Percentiles rank a stretch among this genome's conserved stretches.
These are phyloP conservation scores for Lepus townsendii DNA, from an alignment of 2,797 vertebrate genomes.

Conservation along the genomic window DNA sequence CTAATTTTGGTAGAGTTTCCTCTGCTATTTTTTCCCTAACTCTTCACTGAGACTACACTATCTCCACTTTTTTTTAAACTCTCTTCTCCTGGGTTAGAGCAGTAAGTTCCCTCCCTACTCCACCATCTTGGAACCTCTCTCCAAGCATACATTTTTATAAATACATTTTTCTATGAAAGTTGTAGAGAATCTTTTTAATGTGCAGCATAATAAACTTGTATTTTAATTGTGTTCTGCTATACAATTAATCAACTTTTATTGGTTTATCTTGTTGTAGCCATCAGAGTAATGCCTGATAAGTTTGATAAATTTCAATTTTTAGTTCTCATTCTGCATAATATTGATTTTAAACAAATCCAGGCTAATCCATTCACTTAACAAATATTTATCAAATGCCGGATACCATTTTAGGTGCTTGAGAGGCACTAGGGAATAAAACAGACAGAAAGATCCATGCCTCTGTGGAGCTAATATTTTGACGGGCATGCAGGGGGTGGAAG, in stretches of 20 bases:
- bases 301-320: slow-evolving; percentile 3
- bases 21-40: no score
- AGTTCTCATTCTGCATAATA: background rate
- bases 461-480: background rate
- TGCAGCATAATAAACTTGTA: background rate
- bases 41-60: no score
- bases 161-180: no score
- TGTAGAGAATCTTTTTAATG: no score
- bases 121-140: no score
- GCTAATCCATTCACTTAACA: background rate
- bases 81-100: no score
- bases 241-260: background rate
- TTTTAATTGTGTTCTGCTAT: background rate
- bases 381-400: background rate
- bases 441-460: background rate
- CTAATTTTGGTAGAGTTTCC: no score
- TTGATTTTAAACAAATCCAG: background rate
- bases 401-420: background rate
- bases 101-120: no score
- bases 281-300: background rate
- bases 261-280: background rate
- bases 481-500: background rate
- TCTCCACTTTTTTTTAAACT: no score
- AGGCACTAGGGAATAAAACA: background rate
- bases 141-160: no score